phyloP scores from a whole-genome alignment of 37 sponge, comb jelly and placozoan genomes.

The Beroe ovata region DNA sequence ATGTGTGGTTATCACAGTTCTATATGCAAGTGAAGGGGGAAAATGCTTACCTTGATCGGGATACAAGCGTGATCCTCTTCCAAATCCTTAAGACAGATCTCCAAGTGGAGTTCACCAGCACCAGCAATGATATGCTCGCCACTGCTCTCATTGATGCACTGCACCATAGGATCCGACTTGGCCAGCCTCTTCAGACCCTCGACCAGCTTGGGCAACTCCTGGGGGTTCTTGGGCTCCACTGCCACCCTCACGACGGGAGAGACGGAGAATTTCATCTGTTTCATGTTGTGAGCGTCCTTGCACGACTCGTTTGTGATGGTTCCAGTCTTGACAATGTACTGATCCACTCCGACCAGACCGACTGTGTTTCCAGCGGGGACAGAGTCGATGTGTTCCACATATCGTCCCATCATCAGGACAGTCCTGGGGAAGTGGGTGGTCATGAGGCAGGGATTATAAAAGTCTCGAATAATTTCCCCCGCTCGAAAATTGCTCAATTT shows the following conservation, averaged over 20 bases:
- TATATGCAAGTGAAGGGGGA: no score
- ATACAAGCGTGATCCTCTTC: constrained; percentile 99
- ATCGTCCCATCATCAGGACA: constrained; percentile 98
- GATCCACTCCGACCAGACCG: constrained; percentile 98
- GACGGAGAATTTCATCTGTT: constrained; percentile 98
- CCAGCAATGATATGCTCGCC: constrained; percentile 99
- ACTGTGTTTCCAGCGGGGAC: constrained; percentile 99
- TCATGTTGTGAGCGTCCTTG: constrained; percentile 96
- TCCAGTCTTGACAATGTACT: constrained; percentile 98
- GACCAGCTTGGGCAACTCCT: constrained; percentile 96
- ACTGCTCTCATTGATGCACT: constrained; percentile 93
- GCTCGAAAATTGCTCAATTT: no score
- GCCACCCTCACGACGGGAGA: constrained; percentile 99
- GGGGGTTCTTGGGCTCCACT: constrained; percentile 95
- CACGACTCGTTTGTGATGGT: constrained; percentile 86
- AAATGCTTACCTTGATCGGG: constrained; percentile 79
- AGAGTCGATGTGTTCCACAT: constrained; percentile 93
- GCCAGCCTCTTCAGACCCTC: constrained; percentile 97
- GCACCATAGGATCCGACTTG: constrained; percentile 99
- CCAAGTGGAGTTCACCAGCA: constrained; percentile 94
- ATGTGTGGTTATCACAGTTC: background rate
- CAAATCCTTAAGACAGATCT: constrained; percentile 97
- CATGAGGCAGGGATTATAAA: no score
- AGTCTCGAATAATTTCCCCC: no score
- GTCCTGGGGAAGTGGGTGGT: constrained; percentile 76